Evolutionary conservation across 2,888 invertebrate species (phyloP).

Genomic region (Apantesis nais): DNA sequence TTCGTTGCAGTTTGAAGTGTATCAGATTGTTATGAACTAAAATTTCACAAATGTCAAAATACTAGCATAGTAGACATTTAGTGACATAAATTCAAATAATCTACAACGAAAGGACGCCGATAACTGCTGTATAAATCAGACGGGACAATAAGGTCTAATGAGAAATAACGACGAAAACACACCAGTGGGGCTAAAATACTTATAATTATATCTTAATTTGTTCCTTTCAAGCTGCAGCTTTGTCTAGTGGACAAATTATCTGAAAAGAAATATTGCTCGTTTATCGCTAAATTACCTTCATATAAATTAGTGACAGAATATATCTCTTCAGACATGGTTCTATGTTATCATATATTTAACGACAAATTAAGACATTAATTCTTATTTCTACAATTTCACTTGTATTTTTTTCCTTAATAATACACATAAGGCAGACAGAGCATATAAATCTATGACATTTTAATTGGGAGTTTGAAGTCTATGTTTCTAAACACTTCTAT

Average conservation of each 20-base stretch:
- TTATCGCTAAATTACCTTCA: conserved; percentile 50
- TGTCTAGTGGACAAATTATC: conserved; percentile 58
- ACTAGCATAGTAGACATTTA: background rate
- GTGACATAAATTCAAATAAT: conserved; percentile 27
- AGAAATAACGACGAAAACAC: conserved; percentile 49
- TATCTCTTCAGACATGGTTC: background rate
- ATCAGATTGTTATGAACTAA: background rate
- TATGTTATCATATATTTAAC: background rate
- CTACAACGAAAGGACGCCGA: conserved; percentile 30
- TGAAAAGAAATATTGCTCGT: conserved; percentile 55
- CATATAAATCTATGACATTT: too few relatives aligned
- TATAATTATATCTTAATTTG: conserved; percentile 64
- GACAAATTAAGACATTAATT: background rate
- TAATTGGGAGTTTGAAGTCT: too few relatives aligned
- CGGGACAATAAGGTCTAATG: conserved; percentile 55
- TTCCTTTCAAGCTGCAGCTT: conserved; percentile 55
- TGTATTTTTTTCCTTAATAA: background rate
- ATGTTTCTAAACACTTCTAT: too few relatives aligned
- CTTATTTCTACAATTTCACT: background rate
- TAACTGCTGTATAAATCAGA: conserved; percentile 47
- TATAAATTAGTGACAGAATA: conserved; percentile 47
- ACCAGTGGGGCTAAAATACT: conserved; percentile 50
- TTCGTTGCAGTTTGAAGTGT: too few relatives aligned
- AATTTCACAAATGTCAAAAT: background rate
- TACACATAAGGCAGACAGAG: too few relatives aligned